Evolutionary conservation across 2,888 invertebrate genomes (phyloP).

Genomic region (Agrotis clavis): DNA sequence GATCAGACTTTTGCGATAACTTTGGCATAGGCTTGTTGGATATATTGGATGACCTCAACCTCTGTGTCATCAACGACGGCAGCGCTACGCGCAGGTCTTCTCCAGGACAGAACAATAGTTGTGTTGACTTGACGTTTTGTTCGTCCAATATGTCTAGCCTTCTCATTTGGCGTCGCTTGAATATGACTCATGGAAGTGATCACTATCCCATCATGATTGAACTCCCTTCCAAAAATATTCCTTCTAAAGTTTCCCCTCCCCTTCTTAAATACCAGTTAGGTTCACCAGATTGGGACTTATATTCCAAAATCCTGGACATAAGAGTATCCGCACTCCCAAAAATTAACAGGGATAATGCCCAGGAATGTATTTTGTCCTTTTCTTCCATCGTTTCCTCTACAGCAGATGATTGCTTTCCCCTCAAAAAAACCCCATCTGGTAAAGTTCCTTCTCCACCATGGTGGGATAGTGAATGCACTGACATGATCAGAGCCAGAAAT

Average conservation of each 20-base stretch:
- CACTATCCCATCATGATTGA: conserved; percentile 4
- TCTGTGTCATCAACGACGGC: conserved; percentile 2
- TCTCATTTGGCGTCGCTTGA: neutral
- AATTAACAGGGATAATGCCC: no score
- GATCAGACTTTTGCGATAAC: neutral
- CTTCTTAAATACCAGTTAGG: neutral
- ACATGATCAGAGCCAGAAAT: no score
- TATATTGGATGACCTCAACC: conserved; percentile 2
- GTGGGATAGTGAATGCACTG: no score
- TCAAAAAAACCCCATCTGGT: neutral
- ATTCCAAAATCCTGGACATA: no score
- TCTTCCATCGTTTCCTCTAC: neutral
- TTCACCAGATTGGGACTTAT: neutral
- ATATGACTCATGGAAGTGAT: conserved; percentile 15
- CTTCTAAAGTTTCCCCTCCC: neutral
- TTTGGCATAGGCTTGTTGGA: neutral
- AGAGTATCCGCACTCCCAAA: no score
- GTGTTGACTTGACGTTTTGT: conserved; percentile 12
- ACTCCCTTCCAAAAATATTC: conserved; percentile 2
- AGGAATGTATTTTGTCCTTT: neutral
- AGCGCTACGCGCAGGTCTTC: conserved; percentile 5
- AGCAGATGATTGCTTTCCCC: neutral
- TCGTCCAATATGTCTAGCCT: neutral
- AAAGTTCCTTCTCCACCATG: neutral
- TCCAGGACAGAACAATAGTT: conserved; percentile 8